phyloP scores from a whole-genome alignment of 2,888 invertebrate genomes.

The Orthosia gracilis region DNA sequence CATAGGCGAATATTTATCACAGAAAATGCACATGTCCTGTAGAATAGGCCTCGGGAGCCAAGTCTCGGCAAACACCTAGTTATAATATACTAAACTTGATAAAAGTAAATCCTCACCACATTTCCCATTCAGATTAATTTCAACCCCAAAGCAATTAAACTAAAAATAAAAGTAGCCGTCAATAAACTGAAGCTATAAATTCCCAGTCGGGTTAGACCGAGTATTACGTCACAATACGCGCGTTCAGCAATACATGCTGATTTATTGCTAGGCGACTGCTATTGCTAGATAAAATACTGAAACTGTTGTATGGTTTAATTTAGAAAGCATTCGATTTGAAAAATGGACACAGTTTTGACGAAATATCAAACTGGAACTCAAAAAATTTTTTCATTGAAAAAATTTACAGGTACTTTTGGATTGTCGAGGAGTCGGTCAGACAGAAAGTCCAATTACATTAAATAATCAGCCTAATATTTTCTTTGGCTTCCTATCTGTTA shows the following conservation, averaged over 20 bases:
- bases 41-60: no score
- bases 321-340: conserved; percentile 3
- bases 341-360: not conserved
- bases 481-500: no score
- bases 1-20: no score
- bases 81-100: no score
- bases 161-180: conserved; percentile 41
- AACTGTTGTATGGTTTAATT: conserved; percentile 3
- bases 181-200: conserved; percentile 51
- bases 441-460: not conserved
- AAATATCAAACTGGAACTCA: not conserved
- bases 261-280: conserved; percentile 49
- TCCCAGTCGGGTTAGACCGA: conserved; percentile 34
- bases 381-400: no score
- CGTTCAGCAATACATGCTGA: conserved; percentile 49
- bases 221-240: conserved; percentile 50
- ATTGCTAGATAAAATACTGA: conserved; percentile 44
- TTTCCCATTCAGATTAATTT: conserved; percentile 20
- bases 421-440: not conserved
- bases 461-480: no score
- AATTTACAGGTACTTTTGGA: no score
- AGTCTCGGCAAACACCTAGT: no score
- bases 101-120: not conserved
- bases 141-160: conserved; percentile 6
- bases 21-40: no score